phyloP scores from a whole-genome alignment of 2,113 vertebrate species.

The Apteryx owenii region DNA sequence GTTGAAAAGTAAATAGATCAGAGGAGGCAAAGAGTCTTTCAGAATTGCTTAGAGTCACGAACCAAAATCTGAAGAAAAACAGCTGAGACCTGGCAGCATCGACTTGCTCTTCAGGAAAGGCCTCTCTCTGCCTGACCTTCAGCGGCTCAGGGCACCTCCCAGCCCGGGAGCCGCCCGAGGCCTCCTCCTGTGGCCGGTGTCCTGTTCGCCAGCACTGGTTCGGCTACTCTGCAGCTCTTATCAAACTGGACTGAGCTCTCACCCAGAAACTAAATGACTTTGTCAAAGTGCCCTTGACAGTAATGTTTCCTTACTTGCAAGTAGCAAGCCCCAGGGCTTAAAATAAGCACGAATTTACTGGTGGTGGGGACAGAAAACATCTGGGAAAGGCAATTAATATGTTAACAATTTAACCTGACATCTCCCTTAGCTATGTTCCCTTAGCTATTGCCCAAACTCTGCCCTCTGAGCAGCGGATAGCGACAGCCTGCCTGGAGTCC shows the following conservation, averaged over 20 bases:
- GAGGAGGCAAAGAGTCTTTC: neutral
- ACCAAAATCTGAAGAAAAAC: neutral
- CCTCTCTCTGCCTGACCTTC: neutral
- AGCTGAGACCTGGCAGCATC: neutral
- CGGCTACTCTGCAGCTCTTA: neutral
- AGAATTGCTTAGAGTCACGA: neutral
- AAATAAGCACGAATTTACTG: conserved; percentile 21
- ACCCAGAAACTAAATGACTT: neutral
- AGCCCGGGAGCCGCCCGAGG: neutral
- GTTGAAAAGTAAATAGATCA: neutral
- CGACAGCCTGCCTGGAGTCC: neutral
- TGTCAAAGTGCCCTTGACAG: conserved; percentile 8
- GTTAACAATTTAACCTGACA: neutral
- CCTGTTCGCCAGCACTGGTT: neutral
- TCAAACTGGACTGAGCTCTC: neutral
- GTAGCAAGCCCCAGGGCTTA: neutral
- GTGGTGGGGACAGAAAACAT: neutral
- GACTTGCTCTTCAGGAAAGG: neutral
- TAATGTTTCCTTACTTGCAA: neutral
- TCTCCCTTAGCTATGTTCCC: neutral
- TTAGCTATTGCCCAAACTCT: neutral
- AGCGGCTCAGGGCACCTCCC: neutral
- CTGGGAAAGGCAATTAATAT: conserved; percentile 24
- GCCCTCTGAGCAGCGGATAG: neutral
- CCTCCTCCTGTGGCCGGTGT: fast-evolving